These are phyloP conservation scores for Aphaenogaster rudis DNA, from an alignment of 1,140 invertebrate genomes.

Conservation along the genomic window DNA sequence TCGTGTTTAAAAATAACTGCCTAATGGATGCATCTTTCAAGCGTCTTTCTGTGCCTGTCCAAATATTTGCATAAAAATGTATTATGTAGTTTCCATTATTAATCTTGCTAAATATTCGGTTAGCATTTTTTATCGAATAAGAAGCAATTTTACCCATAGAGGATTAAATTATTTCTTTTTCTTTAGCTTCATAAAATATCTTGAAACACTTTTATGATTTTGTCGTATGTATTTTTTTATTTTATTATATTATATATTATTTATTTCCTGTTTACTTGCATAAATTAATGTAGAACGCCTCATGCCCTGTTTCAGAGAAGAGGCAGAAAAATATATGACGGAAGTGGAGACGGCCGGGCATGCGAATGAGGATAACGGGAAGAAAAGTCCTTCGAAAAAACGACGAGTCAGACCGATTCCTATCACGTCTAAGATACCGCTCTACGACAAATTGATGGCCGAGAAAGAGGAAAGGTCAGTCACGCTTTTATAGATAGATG, in stretches of 20 bases:
- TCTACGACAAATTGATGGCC: constrained; percentile 90
- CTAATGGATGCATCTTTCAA: neutral
- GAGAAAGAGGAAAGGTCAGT: constrained; percentile 90
- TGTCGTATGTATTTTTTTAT: neutral
- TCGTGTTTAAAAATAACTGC: neutral
- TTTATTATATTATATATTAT: constrained; percentile 24
- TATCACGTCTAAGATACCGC: constrained; percentile 90
- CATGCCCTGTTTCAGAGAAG: constrained; percentile 88
- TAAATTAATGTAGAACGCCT: neutral
- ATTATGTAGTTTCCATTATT: neutral
- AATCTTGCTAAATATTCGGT: neutral
- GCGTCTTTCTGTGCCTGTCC: neutral
- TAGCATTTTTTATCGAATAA: neutral
- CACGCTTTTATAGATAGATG: neutral
- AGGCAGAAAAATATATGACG: constrained; percentile 88
- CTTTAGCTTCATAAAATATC: neutral
- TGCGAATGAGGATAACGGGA: constrained; percentile 85
- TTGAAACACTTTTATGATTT: neutral
- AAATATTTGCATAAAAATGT: constrained; percentile 4
- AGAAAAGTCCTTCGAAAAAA: constrained; percentile 82
- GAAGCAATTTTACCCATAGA: neutral
- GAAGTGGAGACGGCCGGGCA: constrained; percentile 79
- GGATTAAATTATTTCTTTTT: neutral
- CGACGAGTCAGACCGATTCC: constrained; percentile 89
- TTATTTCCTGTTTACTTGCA: neutral